Evolutionary conservation across 2,888 invertebrate genomes (phyloP).

Genomic region (Drosophila pegasa): DNA sequence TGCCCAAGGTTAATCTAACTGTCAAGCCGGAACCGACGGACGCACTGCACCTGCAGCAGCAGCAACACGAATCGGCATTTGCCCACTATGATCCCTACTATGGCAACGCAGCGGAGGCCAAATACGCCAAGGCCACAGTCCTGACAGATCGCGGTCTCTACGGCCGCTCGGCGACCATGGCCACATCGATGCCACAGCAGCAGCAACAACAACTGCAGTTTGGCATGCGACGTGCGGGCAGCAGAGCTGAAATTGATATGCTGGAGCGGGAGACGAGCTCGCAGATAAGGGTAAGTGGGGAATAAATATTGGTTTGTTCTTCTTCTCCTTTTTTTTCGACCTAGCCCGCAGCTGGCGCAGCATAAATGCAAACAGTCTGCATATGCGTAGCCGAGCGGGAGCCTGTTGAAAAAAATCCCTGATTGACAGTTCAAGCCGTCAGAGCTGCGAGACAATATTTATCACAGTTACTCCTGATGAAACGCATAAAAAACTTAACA

Average conservation of each 20-base stretch:
- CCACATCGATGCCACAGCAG: conserved; percentile 74
- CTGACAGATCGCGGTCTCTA: conserved; percentile 77
- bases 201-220: conserved; percentile 60
- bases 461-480: conserved; percentile 1
- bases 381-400: neutral
- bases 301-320: neutral
- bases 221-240: conserved; percentile 82
- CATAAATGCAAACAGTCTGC: neutral
- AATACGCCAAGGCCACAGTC: conserved; percentile 83
- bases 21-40: conserved; percentile 85
- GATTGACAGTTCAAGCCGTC: conserved; percentile 8
- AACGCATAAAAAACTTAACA: neutral
- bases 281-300: conserved; percentile 83
- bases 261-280: conserved; percentile 84
- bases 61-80: conserved; percentile 60
- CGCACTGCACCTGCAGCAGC: conserved; percentile 43
- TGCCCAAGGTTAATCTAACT: conserved; percentile 84
- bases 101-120: conserved; percentile 78
- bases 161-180: conserved; percentile 34
- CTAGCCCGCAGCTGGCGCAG: neutral
- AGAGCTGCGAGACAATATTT: neutral
- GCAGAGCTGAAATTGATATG: conserved; percentile 84
- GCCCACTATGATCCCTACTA: conserved; percentile 83
- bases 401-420: neutral
- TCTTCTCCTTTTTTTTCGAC: neutral